Conservation (phyloP, 2,113 vertebrate genomes). For the Ammodytes dubius region DNA sequence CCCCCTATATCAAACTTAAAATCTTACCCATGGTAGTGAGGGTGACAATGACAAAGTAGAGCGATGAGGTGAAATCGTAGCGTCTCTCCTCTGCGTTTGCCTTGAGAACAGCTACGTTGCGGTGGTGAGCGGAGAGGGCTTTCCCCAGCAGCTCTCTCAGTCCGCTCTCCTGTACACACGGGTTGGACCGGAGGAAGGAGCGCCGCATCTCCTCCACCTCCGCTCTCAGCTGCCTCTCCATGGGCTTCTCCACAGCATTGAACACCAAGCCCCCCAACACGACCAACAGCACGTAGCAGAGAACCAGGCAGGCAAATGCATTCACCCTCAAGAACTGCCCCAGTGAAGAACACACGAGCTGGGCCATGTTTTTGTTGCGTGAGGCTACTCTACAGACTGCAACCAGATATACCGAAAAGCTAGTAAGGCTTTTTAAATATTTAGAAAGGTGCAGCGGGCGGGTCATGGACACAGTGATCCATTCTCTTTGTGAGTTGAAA, state of each 20-base stretch:
- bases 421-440: slow-evolving; percentile 65
- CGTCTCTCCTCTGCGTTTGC: slow-evolving; percentile 56
- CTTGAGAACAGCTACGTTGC: slow-evolving; percentile 71
- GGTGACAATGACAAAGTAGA: slow-evolving; percentile 85
- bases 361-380: slow-evolving; percentile 47
- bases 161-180: slow-evolving; percentile 71
- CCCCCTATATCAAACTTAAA: too few species aligned
- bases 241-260: slow-evolving; percentile 76
- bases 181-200: slow-evolving; percentile 74
- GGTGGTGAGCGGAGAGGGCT: slow-evolving; percentile 64
- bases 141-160: slow-evolving; percentile 77
- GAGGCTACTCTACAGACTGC: slow-evolving; percentile 21
- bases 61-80: slow-evolving; percentile 84
- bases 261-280: slow-evolving; percentile 79
- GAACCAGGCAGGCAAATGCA: slow-evolving; percentile 70
- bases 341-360: background rate
- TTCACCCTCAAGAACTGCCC: slow-evolving; percentile 15
- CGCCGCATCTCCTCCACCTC: slow-evolving; percentile 67
- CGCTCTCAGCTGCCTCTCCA: slow-evolving; percentile 68
- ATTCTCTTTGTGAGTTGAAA: background rate
- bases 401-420: slow-evolving; percentile 63
- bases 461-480: background rate
- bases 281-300: slow-evolving; percentile 76
- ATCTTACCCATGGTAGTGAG: slow-evolving; percentile 87
- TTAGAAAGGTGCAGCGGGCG: slow-evolving; percentile 42